phyloP scores from a whole-genome alignment of 1,140 invertebrate species.

The Trinorchestia longiramus region DNA sequence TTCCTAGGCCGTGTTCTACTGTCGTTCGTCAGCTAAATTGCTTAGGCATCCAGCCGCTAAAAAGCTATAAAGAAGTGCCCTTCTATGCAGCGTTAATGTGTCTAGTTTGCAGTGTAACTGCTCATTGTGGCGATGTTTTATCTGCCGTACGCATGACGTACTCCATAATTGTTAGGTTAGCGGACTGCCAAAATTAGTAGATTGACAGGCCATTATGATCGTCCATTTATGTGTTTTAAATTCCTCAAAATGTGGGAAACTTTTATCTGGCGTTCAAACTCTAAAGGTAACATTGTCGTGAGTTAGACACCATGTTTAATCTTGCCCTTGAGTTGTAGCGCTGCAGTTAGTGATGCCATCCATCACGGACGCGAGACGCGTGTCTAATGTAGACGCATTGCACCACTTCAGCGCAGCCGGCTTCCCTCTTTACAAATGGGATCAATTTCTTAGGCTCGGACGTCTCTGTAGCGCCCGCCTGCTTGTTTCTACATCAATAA shows the following conservation, averaged over 20 bases:
- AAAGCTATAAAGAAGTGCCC: background rate
- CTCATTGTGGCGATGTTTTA: background rate
- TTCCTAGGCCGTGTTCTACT: background rate
- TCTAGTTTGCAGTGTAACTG: background rate
- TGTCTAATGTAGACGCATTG: background rate
- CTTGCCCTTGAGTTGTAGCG: background rate
- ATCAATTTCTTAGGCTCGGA: background rate
- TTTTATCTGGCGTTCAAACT: background rate
- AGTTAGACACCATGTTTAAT: background rate
- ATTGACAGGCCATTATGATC: background rate
- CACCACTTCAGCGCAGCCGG: background rate
- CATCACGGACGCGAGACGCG: background rate
- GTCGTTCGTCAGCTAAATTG: background rate
- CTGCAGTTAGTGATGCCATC: background rate
- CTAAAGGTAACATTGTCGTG: background rate
- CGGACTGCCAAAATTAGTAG: background rate
- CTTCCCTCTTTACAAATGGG: background rate
- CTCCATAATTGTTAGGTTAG: background rate
- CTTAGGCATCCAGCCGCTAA: background rate
- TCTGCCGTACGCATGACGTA: background rate
- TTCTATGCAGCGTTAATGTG: too few relatives aligned
- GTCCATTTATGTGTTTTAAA: background rate
- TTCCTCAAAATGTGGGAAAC: background rate
- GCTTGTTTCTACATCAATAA: background rate
- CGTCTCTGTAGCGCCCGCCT: background rate